These are phyloP conservation scores for Lampris megalopsis DNA, from an alignment of 2,113 vertebrate genomes.

Conservation along the genomic window DNA sequence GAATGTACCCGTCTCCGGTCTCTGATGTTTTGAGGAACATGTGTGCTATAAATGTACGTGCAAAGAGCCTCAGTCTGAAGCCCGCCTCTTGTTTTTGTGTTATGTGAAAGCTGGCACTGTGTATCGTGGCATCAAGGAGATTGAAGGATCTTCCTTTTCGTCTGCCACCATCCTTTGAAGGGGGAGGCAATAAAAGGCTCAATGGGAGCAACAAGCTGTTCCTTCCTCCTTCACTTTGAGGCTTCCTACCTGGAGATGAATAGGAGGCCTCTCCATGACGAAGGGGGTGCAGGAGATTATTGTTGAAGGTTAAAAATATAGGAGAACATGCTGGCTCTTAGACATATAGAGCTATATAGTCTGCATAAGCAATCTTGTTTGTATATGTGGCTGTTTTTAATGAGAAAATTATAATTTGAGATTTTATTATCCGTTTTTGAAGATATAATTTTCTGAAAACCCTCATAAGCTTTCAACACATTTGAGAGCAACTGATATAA, in stretches of 20 bases:
- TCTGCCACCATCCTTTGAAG: slow-evolving; percentile 77
- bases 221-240: slow-evolving; percentile 77
- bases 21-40: slow-evolving; percentile 51
- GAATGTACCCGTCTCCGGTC: slow-evolving; percentile 41
- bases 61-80: slow-evolving; percentile 43
- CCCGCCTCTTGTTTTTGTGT: slow-evolving; percentile 54
- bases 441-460: not conserved
- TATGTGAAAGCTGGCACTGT: slow-evolving; percentile 57
- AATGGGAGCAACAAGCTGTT: slow-evolving; percentile 82
- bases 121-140: slow-evolving; percentile 73
- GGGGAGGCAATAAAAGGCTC: slow-evolving; percentile 80
- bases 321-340: slow-evolving; percentile 60
- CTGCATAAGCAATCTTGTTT: too few relatives aligned
- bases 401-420: slow-evolving; percentile 24
- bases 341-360: slow-evolving; percentile 30
- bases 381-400: too few relatives aligned
- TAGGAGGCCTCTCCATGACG: slow-evolving; percentile 81
- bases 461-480: slow-evolving; percentile 17
- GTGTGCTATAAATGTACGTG: slow-evolving; percentile 42
- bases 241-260: slow-evolving; percentile 82
- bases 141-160: slow-evolving; percentile 67
- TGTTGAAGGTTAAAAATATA: slow-evolving; percentile 73
- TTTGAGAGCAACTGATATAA: slow-evolving; percentile 26
- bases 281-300: slow-evolving; percentile 70
- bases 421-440: not conserved